Percentiles rank a stretch among this genome's conserved stretches.
phyloP scores from a whole-genome alignment of 2,888 invertebrate species.

The Cotesia congregata region DNA sequence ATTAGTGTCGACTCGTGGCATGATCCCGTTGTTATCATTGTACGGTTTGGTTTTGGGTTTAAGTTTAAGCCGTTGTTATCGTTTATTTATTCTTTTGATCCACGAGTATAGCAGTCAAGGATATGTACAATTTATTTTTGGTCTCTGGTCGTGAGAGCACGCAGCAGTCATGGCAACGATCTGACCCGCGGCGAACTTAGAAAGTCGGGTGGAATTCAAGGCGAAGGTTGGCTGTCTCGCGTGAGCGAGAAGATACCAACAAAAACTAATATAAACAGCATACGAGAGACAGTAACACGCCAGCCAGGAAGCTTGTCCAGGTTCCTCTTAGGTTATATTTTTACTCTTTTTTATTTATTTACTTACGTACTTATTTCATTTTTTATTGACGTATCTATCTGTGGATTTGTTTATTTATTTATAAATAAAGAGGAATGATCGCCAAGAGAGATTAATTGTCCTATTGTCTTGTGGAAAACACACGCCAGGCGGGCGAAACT shows the following conservation, averaged over 20 bases:
- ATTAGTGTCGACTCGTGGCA: neutral
- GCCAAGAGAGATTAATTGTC: conserved; percentile 26
- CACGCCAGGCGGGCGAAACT: neutral
- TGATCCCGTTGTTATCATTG: neutral
- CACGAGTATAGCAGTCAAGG: neutral
- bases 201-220: conserved; percentile 51
- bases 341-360: conserved; percentile 11
- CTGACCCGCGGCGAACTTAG: conserved; percentile 46
- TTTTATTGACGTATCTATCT: neutral
- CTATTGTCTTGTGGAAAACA: conserved; percentile 26
- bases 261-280: neutral
- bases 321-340: neutral
- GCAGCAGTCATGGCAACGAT: conserved; percentile 35
- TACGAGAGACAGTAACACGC: neutral
- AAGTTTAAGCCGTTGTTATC: neutral
- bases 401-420: neutral
- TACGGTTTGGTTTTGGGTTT: neutral
- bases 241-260: conserved; percentile 42
- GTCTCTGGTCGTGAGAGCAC: conserved; percentile 46
- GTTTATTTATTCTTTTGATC: conserved; percentile 7
- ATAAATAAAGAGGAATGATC: conserved; percentile 22
- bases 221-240: conserved; percentile 50
- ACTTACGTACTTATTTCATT: neutral
- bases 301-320: neutral
- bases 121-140: conserved; percentile 37